Percentiles rank a stretch among this genome's conserved stretches.
Conservation (phyloP, 2,888 invertebrate genomes). For the Sceliomorpha sp. region DNA sequence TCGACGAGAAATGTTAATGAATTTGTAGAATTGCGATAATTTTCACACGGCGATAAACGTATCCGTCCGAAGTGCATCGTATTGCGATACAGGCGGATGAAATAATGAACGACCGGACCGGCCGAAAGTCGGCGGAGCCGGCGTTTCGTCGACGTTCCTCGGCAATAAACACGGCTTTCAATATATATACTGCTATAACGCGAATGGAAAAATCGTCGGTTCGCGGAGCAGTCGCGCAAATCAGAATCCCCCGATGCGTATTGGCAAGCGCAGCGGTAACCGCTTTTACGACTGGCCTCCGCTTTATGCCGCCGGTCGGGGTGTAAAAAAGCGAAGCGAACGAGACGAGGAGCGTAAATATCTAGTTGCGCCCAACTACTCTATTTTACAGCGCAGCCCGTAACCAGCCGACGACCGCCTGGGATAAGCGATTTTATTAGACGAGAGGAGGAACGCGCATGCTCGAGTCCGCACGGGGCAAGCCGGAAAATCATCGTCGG, state of each 20-base stretch:
- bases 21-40: too few relatives aligned
- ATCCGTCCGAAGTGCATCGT: too few relatives aligned
- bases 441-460: too few relatives aligned
- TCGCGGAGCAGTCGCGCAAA: slow-evolving; percentile 4
- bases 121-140: too few relatives aligned
- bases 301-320: slow-evolving; percentile 24
- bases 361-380: slow-evolving; percentile 29
- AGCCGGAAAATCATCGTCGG: slow-evolving; percentile 11
- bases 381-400: slow-evolving; percentile 28
- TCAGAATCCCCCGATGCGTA: slow-evolving; percentile 8
- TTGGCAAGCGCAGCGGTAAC: slow-evolving; percentile 20
- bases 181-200: not conserved
- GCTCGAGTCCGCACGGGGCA: too few relatives aligned
- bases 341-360: slow-evolving; percentile 26
- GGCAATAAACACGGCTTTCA: slow-evolving; percentile 7
- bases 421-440: slow-evolving; percentile 15
- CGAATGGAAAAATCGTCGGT: slow-evolving; percentile 3
- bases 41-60: too few relatives aligned
- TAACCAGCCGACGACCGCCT: slow-evolving; percentile 14
- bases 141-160: too few relatives aligned
- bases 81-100: too few relatives aligned
- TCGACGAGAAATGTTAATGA: too few relatives aligned
- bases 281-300: too few relatives aligned
- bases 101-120: too few relatives aligned
- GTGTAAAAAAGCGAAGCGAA: slow-evolving; percentile 22